Conservation (phyloP, 2,888 invertebrate genomes). For the Seira musarum region DNA sequence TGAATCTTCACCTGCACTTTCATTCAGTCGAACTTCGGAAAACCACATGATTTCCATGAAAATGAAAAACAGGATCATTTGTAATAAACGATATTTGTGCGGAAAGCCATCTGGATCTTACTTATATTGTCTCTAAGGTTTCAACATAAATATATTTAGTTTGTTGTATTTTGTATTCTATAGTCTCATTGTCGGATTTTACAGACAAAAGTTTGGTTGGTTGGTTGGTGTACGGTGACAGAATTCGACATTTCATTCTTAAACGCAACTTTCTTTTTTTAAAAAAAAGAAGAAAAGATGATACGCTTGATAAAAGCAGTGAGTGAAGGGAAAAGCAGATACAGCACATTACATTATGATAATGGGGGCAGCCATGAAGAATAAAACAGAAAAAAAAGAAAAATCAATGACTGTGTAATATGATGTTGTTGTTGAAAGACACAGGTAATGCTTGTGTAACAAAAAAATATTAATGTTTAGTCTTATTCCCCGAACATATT, state of each 20-base stretch:
- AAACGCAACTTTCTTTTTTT: background rate
- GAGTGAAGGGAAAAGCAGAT: slow-evolving; percentile 1
- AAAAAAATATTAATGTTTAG: slow-evolving; percentile 43
- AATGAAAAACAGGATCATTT: background rate
- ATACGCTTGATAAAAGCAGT: background rate
- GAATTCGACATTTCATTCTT: slow-evolving; percentile 1
- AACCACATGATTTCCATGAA: no score
- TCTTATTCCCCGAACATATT: background rate
- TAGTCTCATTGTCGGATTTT: slow-evolving; percentile 10
- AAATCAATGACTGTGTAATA: slow-evolving; percentile 58
- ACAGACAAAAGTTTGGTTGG: background rate
- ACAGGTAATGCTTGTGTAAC: slow-evolving; percentile 45
- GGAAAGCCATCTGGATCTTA: background rate
- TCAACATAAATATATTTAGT: background rate
- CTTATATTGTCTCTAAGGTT: no score
- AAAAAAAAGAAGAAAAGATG: background rate
- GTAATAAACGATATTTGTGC: background rate
- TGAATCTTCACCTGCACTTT: background rate
- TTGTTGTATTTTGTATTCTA: background rate
- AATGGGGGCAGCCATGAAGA: slow-evolving; percentile 51
- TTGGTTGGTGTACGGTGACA: background rate
- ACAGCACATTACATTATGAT: slow-evolving; percentile 58
- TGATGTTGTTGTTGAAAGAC: slow-evolving; percentile 36
- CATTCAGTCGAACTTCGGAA: background rate
- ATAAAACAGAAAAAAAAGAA: slow-evolving; percentile 32